These are phyloP conservation scores for Pteruthius melanotis DNA, from an alignment of 2,113 vertebrate genomes.

Conservation along the genomic window DNA sequence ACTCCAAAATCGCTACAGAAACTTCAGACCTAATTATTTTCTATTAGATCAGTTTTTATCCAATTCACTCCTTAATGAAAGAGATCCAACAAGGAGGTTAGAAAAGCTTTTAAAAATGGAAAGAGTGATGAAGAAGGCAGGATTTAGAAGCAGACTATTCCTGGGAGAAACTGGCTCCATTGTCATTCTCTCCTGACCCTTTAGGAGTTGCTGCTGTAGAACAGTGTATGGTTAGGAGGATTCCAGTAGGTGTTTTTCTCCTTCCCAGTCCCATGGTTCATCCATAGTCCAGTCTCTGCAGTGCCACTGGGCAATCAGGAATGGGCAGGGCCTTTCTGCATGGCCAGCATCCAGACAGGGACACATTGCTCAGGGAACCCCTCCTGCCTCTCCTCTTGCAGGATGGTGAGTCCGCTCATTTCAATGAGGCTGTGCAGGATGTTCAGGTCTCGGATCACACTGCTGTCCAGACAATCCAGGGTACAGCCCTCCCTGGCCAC, in stretches of 20 bases:
- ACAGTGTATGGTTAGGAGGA: background rate
- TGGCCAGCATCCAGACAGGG: slow-evolving; percentile 92
- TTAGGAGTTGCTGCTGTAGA: background rate
- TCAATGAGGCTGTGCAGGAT: slow-evolving; percentile 83
- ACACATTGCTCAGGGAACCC: slow-evolving; percentile 89
- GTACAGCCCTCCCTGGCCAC: slow-evolving; percentile 89
- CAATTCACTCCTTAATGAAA: background rate
- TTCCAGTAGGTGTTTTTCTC: background rate
- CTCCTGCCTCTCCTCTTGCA: slow-evolving; percentile 82
- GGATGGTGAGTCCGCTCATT: slow-evolving; percentile 84
- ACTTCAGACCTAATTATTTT: background rate
- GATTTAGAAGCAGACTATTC: background rate
- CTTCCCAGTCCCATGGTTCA: background rate
- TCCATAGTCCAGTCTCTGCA: background rate
- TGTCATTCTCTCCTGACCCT: background rate
- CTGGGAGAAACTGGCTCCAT: background rate
- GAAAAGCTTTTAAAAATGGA: background rate
- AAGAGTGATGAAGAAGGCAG: background rate
- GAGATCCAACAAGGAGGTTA: background rate
- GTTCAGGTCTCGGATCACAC: slow-evolving; percentile 88
- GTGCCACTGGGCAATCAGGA: background rate
- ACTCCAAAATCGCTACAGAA: background rate
- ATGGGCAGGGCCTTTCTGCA: slow-evolving; percentile 61
- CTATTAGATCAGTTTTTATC: background rate
- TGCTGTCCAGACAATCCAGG: slow-evolving; percentile 89